Evolutionary conservation across 37 sponge, comb jelly and placozoan genomes (phyloP).

Genomic region (Bolinopsis microptera): DNA sequence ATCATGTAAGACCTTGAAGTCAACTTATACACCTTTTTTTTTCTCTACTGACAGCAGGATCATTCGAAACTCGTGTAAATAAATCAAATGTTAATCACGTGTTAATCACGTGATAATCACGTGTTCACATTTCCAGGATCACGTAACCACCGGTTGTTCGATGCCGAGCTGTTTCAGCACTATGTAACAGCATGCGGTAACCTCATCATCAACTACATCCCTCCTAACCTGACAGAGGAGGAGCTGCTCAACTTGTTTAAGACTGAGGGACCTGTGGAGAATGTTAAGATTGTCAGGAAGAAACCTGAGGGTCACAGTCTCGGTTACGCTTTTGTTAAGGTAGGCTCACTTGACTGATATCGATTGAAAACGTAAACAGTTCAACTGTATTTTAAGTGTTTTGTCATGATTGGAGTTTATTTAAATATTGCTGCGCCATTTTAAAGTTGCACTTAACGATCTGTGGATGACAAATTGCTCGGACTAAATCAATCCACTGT

Average conservation of each 20-base stretch:
- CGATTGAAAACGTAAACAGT: too few species aligned
- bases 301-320: slow-evolving; percentile 75
- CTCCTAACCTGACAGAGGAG: slow-evolving; percentile 78
- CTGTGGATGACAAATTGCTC: too few species aligned
- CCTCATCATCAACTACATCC: slow-evolving; percentile 93
- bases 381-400: too few species aligned
- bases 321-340: slow-evolving; percentile 88
- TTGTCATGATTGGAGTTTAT: too few species aligned
- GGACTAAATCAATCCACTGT: too few species aligned
- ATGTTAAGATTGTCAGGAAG: slow-evolving; percentile 84
- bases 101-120: not conserved
- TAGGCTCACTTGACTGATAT: not conserved
- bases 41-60: too few species aligned
- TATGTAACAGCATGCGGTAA: slow-evolving; percentile 68
- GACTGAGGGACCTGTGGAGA: slow-evolving; percentile 73
- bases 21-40: too few species aligned
- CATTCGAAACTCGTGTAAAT: too few species aligned
- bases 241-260: slow-evolving; percentile 76
- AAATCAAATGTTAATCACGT: not conserved
- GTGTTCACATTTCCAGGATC: not conserved
- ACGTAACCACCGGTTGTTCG: not conserved
- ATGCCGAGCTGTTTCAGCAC: not conserved
- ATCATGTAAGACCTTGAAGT: too few species aligned
- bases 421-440: too few species aligned
- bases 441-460: too few species aligned